Evolutionary conservation across 2,113 vertebrate species (phyloP).

Genomic region (Gasterosteus nipponicus): DNA sequence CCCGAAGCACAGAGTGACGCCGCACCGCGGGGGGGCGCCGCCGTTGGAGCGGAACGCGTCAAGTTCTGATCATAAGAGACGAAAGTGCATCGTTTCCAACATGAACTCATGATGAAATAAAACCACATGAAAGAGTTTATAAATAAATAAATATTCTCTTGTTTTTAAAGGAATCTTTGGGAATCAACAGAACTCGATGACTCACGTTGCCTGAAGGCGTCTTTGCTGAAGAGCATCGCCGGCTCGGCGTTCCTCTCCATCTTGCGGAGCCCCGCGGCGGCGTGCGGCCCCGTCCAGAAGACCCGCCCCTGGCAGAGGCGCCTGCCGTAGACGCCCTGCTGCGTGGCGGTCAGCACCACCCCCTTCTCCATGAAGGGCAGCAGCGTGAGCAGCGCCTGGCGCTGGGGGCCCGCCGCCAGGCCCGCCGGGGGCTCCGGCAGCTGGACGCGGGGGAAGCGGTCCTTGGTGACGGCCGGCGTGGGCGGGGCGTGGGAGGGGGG

Average conservation of each 20-base stretch:
- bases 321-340: slow-evolving; percentile 82
- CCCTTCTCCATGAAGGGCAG: slow-evolving; percentile 85
- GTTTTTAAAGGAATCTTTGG: too few species aligned
- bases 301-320: slow-evolving; percentile 83
- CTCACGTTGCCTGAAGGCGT: slow-evolving; percentile 83
- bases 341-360: slow-evolving; percentile 81
- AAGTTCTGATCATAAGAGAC: slow-evolving; percentile 74
- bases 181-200: too few species aligned
- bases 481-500: slow-evolving; percentile 59
- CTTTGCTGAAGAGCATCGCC: slow-evolving; percentile 82
- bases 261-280: slow-evolving; percentile 62
- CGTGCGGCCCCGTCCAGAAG: slow-evolving; percentile 84
- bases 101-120: too few species aligned
- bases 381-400: slow-evolving; percentile 71
- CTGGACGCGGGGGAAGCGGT: slow-evolving; percentile 58
- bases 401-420: slow-evolving; percentile 62
- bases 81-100: too few species aligned
- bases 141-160: too few species aligned
- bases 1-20: slow-evolving; percentile 86
- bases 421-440: slow-evolving; percentile 67
- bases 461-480: slow-evolving; percentile 30
- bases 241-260: slow-evolving; percentile 80
- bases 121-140: too few species aligned
- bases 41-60: slow-evolving; percentile 64
- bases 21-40: slow-evolving; percentile 77